These are phyloP conservation scores for Xenus cinereus DNA, from an alignment of 2,113 vertebrate genomes.

Conservation along the genomic window DNA sequence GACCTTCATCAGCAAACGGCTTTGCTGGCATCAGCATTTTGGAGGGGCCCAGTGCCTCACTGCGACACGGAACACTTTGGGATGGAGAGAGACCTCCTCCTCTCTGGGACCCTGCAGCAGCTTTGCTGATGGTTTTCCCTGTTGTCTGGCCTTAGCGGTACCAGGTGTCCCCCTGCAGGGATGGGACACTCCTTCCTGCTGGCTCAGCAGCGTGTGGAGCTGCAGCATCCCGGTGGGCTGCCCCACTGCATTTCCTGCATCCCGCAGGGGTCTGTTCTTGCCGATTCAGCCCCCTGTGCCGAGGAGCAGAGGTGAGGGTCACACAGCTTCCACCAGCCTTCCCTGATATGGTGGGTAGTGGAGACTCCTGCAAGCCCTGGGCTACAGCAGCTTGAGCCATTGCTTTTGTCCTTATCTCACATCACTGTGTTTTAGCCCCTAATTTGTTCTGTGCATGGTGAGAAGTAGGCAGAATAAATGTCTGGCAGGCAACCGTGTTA, in stretches of 20 bases:
- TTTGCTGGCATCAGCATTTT: not conserved
- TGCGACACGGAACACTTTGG: not conserved
- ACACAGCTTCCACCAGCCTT: not conserved
- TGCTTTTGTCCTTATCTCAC: not conserved
- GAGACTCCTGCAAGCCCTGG: not conserved
- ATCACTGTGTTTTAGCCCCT: not conserved
- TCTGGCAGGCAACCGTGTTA: not conserved
- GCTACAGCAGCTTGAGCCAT: not conserved
- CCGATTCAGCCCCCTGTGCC: not conserved
- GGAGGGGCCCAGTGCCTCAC: not conserved
- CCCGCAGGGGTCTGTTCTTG: not conserved
- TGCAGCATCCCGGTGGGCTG: not conserved
- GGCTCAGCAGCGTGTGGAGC: not conserved
- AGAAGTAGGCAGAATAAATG: not conserved
- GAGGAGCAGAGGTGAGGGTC: not conserved
- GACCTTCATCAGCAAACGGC: not conserved
- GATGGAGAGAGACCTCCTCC: not conserved
- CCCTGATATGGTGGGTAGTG: accelerated
- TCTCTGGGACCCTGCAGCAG: not conserved
- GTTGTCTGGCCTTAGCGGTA: not conserved
- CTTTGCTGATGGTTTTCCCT: not conserved
- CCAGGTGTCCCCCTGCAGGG: not conserved
- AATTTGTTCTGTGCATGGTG: not conserved
- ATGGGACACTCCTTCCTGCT: accelerated
- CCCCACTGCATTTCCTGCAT: not conserved